Base-by-base conservation (phyloP, 2,113 vertebrate species). In the Caracal caracal region DNA sequence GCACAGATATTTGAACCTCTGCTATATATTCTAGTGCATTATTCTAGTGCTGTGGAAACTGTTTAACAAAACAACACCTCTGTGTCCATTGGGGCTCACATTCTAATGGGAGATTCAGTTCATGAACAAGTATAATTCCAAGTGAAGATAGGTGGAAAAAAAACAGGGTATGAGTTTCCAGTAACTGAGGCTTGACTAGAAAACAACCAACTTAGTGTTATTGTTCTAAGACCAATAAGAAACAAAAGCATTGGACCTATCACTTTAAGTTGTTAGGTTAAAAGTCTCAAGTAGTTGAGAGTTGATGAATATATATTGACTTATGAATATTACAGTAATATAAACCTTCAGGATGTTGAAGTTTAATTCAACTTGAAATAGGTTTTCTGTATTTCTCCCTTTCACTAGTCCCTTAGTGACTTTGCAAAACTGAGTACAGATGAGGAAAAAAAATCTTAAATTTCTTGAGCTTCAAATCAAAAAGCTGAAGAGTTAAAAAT, bases 381-480 rank as follows among this genome's bases (percentile, higher is more conserved):
- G 5, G 2, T 76, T 94, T 95, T 83, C 12, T 84, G 16, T 94
- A 66, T 5, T 59, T 81, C 9, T 68, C 13, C 4, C 73, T 94
- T 94, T 96, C 33, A 89, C 35, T 2, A 79, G 8, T 84, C 19
- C 53, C 5, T 47, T 95, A 80, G 53, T 68, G 40, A 90, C 93
- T 96, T 96, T 68, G 76, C 11, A 63, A 73, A 92, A 19, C 6
- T 13, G 73, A 96, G 35, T 95, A 37, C 82, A 90, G 81, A 56
- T 80, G 40, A 83, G 24, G 56, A 89, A 82, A 30, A 63, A 86
- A 73, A 79, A 51, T 19, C 28, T 56, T 88, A 63, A 86, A 87
- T 90, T 92, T 96, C 59, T 73, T 94, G 10, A 53, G 30, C n/a
- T 94, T 94, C 75, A 94, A 82, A 37, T 85, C 10, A 78, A 22